Conservation (phyloP, 2,888 invertebrate species). For the Rhagonycha fulva region DNA sequence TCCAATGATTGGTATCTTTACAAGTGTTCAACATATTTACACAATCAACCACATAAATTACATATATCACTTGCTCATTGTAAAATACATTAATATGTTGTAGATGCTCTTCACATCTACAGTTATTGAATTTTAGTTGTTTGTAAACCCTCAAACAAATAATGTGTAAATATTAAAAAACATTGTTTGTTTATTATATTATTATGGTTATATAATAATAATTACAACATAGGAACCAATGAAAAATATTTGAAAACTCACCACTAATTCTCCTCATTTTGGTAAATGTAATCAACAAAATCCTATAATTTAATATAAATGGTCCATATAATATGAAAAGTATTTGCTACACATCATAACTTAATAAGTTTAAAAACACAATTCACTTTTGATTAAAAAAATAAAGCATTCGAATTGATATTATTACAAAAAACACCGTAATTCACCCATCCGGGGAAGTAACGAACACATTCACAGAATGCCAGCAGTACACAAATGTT, state of each 20-base stretch:
- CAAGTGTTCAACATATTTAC: conserved; percentile 6
- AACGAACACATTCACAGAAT: conserved; percentile 23
- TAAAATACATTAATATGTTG: background rate
- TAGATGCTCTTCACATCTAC: background rate
- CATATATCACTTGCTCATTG: background rate
- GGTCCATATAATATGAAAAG: background rate
- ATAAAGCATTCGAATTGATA: background rate
- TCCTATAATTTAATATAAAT: background rate
- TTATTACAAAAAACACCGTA: conserved; percentile 8
- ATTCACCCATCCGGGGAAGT: conserved; percentile 5
- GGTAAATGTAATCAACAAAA: background rate
- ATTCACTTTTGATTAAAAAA: background rate
- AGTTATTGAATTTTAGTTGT: background rate
- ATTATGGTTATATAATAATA: background rate
- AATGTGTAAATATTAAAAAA: background rate
- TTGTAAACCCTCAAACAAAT: background rate
- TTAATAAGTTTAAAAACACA: background rate
- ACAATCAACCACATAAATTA: conserved; percentile 4
- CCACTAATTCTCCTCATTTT: conserved; percentile 38
- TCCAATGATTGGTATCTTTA: background rate
- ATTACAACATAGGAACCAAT: background rate
- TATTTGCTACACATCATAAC: background rate
- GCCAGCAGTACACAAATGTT: conserved; percentile 31
- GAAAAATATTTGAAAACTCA: conserved; percentile 18
- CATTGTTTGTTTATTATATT: background rate